These are phyloP conservation scores for Caerostris darwini DNA, from an alignment of 1,140 invertebrate species.

Conservation along the genomic window DNA sequence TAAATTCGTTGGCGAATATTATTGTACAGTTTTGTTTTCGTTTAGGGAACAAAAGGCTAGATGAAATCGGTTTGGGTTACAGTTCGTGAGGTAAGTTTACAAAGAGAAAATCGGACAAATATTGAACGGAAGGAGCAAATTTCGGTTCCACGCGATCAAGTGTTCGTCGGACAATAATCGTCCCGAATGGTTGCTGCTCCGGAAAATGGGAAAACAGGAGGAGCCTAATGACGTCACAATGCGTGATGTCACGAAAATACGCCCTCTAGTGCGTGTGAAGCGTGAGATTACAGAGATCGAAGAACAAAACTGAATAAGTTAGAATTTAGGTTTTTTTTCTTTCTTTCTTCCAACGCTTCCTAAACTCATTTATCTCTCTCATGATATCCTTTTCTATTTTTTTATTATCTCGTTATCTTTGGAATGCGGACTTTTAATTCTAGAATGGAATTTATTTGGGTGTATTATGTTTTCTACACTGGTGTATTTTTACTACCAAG, in stretches of 20 bases:
- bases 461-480: slow-evolving; percentile 17
- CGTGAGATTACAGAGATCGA: slow-evolving; percentile 35
- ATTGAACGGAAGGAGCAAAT: not conserved
- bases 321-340: not conserved
- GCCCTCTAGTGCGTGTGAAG: slow-evolving; percentile 63
- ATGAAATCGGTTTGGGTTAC: not conserved
- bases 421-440: slow-evolving; percentile 49
- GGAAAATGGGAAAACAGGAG: slow-evolving; percentile 69
- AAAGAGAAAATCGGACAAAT: not conserved
- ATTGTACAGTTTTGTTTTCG: not conserved
- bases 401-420: not conserved
- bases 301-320: slow-evolving; percentile 12
- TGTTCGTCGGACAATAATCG: slow-evolving; percentile 33
- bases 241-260: slow-evolving; percentile 32
- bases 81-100: not conserved
- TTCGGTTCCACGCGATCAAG: slow-evolving; percentile 5
- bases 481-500: not conserved
- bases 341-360: slow-evolving; percentile 20
- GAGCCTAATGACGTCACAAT: slow-evolving; percentile 51
- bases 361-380: slow-evolving; percentile 40
- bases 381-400: slow-evolving; percentile 14
- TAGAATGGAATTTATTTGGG: slow-evolving; percentile 32
- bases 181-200: slow-evolving; percentile 26
- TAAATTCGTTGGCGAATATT: not conserved
- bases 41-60: not conserved